Base-by-base conservation (phyloP, 2,888 invertebrate genomes). In the Calliopum simillimum region DNA sequence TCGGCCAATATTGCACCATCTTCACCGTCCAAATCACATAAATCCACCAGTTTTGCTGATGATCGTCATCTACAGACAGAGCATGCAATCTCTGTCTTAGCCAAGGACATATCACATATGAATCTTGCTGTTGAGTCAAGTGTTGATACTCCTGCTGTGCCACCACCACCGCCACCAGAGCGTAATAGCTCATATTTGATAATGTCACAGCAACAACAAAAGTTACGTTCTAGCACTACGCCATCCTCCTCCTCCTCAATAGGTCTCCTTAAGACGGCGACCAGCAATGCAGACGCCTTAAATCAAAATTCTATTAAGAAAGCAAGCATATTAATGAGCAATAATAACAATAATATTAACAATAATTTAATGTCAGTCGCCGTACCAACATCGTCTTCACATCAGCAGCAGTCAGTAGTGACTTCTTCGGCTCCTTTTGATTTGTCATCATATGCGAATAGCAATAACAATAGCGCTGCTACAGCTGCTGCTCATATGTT, bases 121-220 rank as follows among this genome's bases (percentile, higher is more conserved):
- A 79, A 77, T 73, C 72, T 86, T 25, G 58, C 62, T 25, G n/a
- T 47, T 16, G 61, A 62, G 25, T 62, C 69, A 70, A 79, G 78
- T 74, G 74, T 76, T 62, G 80, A 81, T 64, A 77, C 49, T 12
- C 25, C 64, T 19, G 65, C 71, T 5, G 79, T 79, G 47, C 84
- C 85, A 12, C 89, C 92, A 65, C 92, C 94, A 1, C 90, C 93
- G 56, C 95, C 96, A 23, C 96, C 96, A 3, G 94, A 95, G 84
- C 90, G 96, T 73, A 95, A 94, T 70, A 95, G 95, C 33, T 96
- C 96, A 53, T 97, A 94, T 85, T 91, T 94, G 4, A 91, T 94
- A 41, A 94, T 95, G 94, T 91, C 91, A 11, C 93, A 93, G 79
- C 86, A 89, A 84, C 83, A 84, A 53, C 85, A 84, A 73, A 75